These are phyloP conservation scores for Diarsia dahlii DNA, from an alignment of 2,888 invertebrate species.

Conservation along the genomic window DNA sequence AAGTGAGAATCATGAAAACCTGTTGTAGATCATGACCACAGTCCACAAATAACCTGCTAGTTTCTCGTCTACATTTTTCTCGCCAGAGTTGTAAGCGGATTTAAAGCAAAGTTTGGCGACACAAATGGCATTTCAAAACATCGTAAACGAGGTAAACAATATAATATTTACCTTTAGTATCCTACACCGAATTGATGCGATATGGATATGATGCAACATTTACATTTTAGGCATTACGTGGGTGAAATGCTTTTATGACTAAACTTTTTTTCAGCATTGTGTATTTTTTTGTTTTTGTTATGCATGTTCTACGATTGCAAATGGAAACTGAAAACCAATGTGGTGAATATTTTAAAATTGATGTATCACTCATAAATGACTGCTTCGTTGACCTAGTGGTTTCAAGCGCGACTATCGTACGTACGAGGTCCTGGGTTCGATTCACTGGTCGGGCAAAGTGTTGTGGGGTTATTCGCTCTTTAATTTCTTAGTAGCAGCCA, in stretches of 20 bases:
- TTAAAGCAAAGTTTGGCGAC: background rate
- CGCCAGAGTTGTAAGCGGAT: background rate
- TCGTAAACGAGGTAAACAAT: conserved; percentile 29
- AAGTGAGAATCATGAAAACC: background rate
- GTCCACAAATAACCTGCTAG: background rate
- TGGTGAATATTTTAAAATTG: background rate
- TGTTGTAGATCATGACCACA: background rate
- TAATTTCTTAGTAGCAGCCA: too few relatives aligned
- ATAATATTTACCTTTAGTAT: conserved; percentile 15
- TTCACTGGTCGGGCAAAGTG: too few relatives aligned
- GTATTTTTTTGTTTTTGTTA: background rate
- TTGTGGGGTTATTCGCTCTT: too few relatives aligned
- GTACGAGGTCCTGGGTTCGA: too few relatives aligned
- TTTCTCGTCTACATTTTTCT: background rate
- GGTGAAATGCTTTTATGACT: background rate
- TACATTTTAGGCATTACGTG: background rate
- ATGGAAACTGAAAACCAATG: background rate
- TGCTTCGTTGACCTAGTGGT: too few relatives aligned
- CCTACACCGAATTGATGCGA: background rate
- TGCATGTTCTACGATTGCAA: background rate
- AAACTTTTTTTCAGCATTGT: background rate
- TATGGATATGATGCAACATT: background rate
- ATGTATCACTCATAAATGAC: too few relatives aligned
- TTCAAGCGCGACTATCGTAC: too few relatives aligned
- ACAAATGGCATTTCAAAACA: conserved; percentile 31